Base-by-base conservation (phyloP, 2,113 vertebrate species). In the Enhydra lutris region DNA sequence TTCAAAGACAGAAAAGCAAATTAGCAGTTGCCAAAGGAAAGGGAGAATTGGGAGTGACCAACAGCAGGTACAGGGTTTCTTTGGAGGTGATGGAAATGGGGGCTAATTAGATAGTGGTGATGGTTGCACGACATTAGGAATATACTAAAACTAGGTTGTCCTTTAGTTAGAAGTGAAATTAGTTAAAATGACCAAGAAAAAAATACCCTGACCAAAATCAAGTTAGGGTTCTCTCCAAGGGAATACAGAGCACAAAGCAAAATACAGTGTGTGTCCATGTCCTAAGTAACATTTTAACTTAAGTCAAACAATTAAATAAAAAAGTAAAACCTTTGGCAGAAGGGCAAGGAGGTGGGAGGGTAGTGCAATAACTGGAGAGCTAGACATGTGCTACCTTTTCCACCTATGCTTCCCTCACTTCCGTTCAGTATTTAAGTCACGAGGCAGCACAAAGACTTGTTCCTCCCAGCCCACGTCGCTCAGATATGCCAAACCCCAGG, bases 251-350 rank as follows among this genome's bases (percentile, higher is more conserved):
- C 31, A 93, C 31, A 96, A 82, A 93, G 31, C 50, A 93, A 97
- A 94, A 82, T 1, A 78, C 1, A 55, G 1, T 39, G 1, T 36
- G 36, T 59, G 20, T 50, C 79, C 52, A 20, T 31, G 47, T 74
- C 36, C 52, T 89, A 6, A 91, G 8, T 63, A 91, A 94, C 36
- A 88, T n/a, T 84, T 95, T 94, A 61, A 93, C 52, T 93, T 39
- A 95, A 97, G 36, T 83, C 52, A 93, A 97, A 81, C 17, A 96
- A 89, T 9, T 59, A 85, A 91, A 92, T n/a, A 71, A 94, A 89
- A 13, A 71, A 67, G 42, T 31, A 50, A 39, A 67, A 74, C 10
- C 15, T 36, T 63, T 2, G 7, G 3, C 18, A 31, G 47, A 26
- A 21, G 8, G 42, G 57, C 15, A 61, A 20, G 63, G 29, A 45